These are phyloP conservation scores for Willowsia nigromaculata DNA, from an alignment of 2,888 invertebrate species.

Conservation along the genomic window DNA sequence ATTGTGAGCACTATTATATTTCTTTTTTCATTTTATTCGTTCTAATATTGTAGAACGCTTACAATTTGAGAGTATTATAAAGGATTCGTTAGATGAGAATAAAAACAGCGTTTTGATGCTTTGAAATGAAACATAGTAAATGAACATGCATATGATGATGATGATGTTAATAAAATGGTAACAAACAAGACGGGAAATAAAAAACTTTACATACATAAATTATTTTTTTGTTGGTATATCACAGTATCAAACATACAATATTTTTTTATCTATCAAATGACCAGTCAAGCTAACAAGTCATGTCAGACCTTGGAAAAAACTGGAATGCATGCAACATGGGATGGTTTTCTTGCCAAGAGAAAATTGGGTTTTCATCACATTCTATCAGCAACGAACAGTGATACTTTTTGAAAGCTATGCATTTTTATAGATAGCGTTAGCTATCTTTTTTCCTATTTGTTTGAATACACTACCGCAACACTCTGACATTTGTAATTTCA, in stretches of 20 bases:
- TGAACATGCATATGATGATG: neutral
- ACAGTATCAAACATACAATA: neutral
- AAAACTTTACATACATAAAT: constrained; percentile 56
- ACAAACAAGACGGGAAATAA: constrained; percentile 30
- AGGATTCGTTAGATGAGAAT: neutral
- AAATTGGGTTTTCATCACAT: constrained; percentile 39
- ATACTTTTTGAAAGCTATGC: constrained; percentile 30
- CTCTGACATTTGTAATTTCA: neutral
- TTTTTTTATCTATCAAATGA: constrained; percentile 19
- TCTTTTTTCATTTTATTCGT: neutral
- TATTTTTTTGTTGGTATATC: constrained; percentile 61
- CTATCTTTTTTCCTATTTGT: neutral
- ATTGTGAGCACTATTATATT: neutral
- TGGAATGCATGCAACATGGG: neutral
- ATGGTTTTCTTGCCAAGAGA: constrained; percentile 14
- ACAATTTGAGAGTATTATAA: neutral
- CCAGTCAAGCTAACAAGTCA: constrained; percentile 29
- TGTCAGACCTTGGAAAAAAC: constrained; percentile 14
- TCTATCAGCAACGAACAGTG: neutral
- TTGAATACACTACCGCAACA: neutral
- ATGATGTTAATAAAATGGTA: constrained; percentile 18
- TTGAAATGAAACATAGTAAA: constrained; percentile 47
- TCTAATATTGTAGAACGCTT: neutral
- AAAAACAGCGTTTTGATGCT: constrained; percentile 31
- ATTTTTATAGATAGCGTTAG: neutral